Conservation (phyloP, 2,888 invertebrate genomes). For the Scaptomyza tumidula region DNA sequence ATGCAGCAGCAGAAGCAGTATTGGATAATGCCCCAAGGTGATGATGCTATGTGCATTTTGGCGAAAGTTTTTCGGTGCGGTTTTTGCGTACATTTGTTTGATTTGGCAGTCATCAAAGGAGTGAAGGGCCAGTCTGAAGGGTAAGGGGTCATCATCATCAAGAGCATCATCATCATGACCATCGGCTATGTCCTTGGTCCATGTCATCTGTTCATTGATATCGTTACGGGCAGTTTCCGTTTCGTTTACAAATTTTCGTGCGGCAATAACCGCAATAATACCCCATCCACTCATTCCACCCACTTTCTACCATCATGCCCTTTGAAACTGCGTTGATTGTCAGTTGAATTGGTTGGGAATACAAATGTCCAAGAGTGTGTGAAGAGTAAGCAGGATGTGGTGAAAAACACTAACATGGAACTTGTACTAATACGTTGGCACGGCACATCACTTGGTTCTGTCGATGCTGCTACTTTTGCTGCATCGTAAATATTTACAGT, state of each 20-base stretch:
- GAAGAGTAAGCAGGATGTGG: neutral
- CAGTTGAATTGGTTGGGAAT: slow-evolving; percentile 54
- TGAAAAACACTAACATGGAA: slow-evolving; percentile 26
- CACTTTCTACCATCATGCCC: slow-evolving; percentile 3
- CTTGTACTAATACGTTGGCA: slow-evolving; percentile 50
- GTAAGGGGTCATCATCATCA: slow-evolving; percentile 34
- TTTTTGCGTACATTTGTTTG: slow-evolving; percentile 77
- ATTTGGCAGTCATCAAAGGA: slow-evolving; percentile 70
- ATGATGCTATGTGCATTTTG: slow-evolving; percentile 65
- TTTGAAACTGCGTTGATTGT: slow-evolving; percentile 52
- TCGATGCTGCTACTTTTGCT: slow-evolving; percentile 19
- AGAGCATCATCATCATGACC: slow-evolving; percentile 13
- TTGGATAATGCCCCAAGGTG: slow-evolving; percentile 52
- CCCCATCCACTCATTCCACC: slow-evolving; percentile 26
- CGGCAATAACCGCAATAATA: slow-evolving; percentile 76
- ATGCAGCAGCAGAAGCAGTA: slow-evolving; percentile 11
- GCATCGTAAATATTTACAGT: slow-evolving; percentile 72
- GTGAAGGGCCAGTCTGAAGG: slow-evolving; percentile 6
- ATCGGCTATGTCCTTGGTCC: slow-evolving; percentile 54
- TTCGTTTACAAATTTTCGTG: slow-evolving; percentile 75
- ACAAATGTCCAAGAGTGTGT: slow-evolving; percentile 18
- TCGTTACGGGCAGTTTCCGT: slow-evolving; percentile 77
- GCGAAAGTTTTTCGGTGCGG: slow-evolving; percentile 68
- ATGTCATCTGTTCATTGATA: slow-evolving; percentile 74
- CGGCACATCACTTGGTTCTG: slow-evolving; percentile 54